A percentile compares a stretch with the other conserved stretches of the same genome.
phyloP scores from a whole-genome alignment of 1,140 invertebrate species.

The Lordiphosa stackelbergi region DNA sequence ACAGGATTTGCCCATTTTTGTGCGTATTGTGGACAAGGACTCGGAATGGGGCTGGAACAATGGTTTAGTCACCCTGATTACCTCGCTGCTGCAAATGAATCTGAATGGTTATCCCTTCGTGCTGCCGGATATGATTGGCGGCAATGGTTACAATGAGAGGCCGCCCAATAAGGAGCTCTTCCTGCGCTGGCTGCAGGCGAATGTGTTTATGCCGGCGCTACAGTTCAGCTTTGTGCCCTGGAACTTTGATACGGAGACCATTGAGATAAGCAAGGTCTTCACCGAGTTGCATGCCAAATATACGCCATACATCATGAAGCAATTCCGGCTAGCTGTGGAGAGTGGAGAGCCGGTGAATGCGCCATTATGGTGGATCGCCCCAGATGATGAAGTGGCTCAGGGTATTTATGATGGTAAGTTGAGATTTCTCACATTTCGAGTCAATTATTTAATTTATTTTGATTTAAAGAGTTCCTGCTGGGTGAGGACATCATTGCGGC shows the following conservation, averaged over 20 bases:
- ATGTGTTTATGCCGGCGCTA: conserved; percentile 90
- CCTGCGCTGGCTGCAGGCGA: conserved; percentile 92
- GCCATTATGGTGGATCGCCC: conserved; percentile 95
- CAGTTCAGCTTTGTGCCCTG: conserved; percentile 94
- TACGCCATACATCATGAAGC: conserved; percentile 81
- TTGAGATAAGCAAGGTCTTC: conserved; percentile 83
- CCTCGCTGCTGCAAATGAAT: conserved; percentile 88
- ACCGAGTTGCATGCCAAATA: conserved; percentile 84
- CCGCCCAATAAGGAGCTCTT: conserved; percentile 88
- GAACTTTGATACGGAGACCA: conserved; percentile 86
- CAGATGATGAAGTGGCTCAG: conserved; percentile 82
- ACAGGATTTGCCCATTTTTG: conserved; percentile 88
- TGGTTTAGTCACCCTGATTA: conserved; percentile 87
- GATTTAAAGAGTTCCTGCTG: conserved; percentile 85
- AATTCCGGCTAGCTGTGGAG: conserved; percentile 80
- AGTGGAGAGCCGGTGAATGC: conserved; percentile 87
- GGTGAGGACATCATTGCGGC: conserved; percentile 92
- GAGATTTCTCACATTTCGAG: not conserved
- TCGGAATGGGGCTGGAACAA: conserved; percentile 88
- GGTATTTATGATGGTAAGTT: conserved; percentile 82
- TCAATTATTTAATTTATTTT: not conserved
- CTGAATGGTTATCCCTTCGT: conserved; percentile 91
- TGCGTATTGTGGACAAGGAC: conserved; percentile 93
- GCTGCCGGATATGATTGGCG: conserved; percentile 94
- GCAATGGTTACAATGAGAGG: conserved; percentile 85